Evolutionary conservation across 1,140 invertebrate genomes (phyloP).

Genomic region (Oedothorax gibbosus): DNA sequence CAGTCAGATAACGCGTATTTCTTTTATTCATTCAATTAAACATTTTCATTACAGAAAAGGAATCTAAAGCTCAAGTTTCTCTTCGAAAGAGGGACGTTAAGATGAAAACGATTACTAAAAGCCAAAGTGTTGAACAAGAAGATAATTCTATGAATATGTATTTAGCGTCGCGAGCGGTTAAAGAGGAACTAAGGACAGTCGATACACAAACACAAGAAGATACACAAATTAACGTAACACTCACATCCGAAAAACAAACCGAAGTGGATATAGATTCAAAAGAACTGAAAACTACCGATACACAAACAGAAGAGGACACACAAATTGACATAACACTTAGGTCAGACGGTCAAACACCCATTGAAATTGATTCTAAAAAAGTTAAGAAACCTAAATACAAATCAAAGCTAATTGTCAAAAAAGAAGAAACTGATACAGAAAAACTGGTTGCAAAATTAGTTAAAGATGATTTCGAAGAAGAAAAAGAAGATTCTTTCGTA

Average conservation of each 20-base stretch:
- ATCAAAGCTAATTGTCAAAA: slow-evolving; percentile 6
- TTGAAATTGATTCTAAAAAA: slow-evolving; percentile 23
- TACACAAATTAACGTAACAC: slow-evolving; percentile 26
- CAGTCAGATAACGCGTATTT: slow-evolving; percentile 29
- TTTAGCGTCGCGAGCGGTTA: not conserved
- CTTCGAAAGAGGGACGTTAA: slow-evolving; percentile 25
- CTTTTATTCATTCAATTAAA: slow-evolving; percentile 18
- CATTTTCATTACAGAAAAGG: slow-evolving; percentile 38
- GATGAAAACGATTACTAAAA: slow-evolving; percentile 4
- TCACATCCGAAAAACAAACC: slow-evolving; percentile 24
- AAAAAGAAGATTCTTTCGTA: not conserved
- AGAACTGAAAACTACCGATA: slow-evolving; percentile 7
- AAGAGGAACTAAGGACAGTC: slow-evolving; percentile 28
- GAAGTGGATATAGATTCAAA: slow-evolving; percentile 12
- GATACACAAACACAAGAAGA: slow-evolving; percentile 41
- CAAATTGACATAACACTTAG: slow-evolving; percentile 37
- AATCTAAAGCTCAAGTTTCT: slow-evolving; percentile 19
- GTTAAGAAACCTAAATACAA: slow-evolving; percentile 38
- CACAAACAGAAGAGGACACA: slow-evolving; percentile 36
- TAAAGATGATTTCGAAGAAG: slow-evolving; percentile 5
- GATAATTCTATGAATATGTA: slow-evolving; percentile 18
- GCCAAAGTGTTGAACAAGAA: slow-evolving; percentile 24
- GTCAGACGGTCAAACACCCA: slow-evolving; percentile 10
- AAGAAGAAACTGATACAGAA: slow-evolving; percentile 11
- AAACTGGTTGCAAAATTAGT: slow-evolving; percentile 26